Base-by-base conservation (phyloP, 2,797 vertebrate genomes). In the Corythornis leucogaster region DNA sequence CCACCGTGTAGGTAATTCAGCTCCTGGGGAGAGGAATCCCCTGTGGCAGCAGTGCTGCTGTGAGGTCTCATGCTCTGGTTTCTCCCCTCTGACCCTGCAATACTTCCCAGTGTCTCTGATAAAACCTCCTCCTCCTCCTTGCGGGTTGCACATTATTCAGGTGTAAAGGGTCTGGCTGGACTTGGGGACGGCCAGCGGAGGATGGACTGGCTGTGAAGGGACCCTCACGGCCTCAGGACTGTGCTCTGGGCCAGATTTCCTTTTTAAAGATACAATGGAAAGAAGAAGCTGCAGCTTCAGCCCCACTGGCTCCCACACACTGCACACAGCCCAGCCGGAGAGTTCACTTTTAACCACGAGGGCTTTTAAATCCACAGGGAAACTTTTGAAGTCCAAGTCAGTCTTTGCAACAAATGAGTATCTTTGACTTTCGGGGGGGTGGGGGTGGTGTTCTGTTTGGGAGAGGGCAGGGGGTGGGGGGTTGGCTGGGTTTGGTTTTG, bases 31-130 rank as follows among this genome's bases (percentile, higher is more conserved):
- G 66, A 48, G 59, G 16, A 69, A 19, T 5, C 31, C 1, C 19
- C 12, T 2, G 0, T 16, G 7, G 14, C 30, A 66, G 67, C 7
- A 1, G 4, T 15, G 7, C 4, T 12, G 15, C 0, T 1, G 4
- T 7, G 31, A 40, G 28, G 28, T 45, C 20, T 40, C 21, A 2
- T 6, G 31, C 64, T n/a, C 59, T 3, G 30, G 2, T 73, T 61
- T 33, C 57, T 77, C 63, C 43, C 18, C 40, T 80, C 69, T 3
- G 3, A 9, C 40, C 73, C 55, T 13, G 8, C 12, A n/a, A 0
- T 4, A 0, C 31, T 38, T 38, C 64, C 8, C 58, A 1, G 16
- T 48, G 40, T 26, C 1, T 8, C 64, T 30, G 38, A 46, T 22
- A 17, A 10, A 69, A 42, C 35, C 26, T 28, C 51, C 51, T 53